Evolutionary conservation across 2,888 invertebrate species (phyloP).

Genomic region (Myopa tessellatipennis): DNA sequence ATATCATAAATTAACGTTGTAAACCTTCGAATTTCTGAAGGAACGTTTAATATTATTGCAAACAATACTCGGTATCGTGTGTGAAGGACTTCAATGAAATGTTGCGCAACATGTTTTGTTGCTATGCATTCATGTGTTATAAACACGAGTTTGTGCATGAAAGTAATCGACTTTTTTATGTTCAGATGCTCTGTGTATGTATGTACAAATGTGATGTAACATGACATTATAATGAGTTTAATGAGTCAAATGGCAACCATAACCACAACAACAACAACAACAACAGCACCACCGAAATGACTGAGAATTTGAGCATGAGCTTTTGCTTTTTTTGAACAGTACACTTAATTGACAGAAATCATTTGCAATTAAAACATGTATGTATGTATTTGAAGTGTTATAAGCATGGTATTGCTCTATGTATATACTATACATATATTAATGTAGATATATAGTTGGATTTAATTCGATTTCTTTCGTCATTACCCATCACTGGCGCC

Average conservation of each 20-base stretch:
- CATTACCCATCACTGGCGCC: conserved; percentile 67
- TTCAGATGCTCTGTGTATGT: neutral
- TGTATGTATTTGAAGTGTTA: no score
- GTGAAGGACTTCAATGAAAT: conserved; percentile 6
- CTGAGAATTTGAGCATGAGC: no score
- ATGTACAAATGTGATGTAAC: no score
- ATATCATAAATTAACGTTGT: no score
- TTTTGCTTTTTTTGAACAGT: neutral
- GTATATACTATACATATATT: neutral
- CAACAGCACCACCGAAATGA: neutral
- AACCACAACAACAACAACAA: conserved; percentile 8
- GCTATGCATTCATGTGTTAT: neutral
- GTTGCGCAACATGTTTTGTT: conserved; percentile 33
- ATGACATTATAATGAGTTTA: conserved; percentile 4
- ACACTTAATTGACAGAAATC: conserved; percentile 15
- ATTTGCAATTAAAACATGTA: neutral
- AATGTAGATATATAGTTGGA: neutral
- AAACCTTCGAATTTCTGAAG: no score
- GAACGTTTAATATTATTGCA: no score
- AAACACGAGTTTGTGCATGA: no score
- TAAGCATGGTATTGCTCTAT: no score
- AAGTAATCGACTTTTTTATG: neutral
- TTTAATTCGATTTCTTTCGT: conserved; percentile 1
- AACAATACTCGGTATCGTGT: no score
- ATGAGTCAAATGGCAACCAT: conserved; percentile 24